Evolutionary conservation across 2,888 invertebrate genomes (phyloP).

Genomic region (Colostygia pectinataria): DNA sequence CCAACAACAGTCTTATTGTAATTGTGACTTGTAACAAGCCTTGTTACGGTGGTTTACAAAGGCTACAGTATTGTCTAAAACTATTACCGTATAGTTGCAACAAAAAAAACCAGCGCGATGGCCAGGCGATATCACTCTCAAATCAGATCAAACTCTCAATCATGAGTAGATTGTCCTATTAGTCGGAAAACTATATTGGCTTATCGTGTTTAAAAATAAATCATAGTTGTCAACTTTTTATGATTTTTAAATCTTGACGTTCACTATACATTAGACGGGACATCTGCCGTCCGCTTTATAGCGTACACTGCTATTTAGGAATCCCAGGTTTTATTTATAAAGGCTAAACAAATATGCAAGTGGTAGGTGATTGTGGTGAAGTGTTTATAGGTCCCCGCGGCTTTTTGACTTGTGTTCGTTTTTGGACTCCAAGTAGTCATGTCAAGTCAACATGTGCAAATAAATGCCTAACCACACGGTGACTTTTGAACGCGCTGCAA

Average conservation of each 20-base stretch:
- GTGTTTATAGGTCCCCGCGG: conserved; percentile 25
- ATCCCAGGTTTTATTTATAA: conserved; percentile 47
- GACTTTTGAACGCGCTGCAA: too few species aligned
- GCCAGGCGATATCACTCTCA: too few species aligned
- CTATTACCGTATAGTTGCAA: not conserved
- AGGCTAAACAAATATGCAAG: conserved; percentile 49
- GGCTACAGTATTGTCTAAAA: conserved; percentile 31
- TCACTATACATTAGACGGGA: too few species aligned
- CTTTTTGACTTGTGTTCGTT: conserved; percentile 11
- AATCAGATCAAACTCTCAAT: too few species aligned
- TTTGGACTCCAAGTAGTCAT: conserved; percentile 7
- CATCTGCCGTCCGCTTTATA: too few species aligned
- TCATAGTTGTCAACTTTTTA: too few species aligned
- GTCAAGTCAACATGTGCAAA: not conserved
- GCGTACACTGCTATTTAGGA: not conserved
- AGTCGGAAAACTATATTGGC: too few species aligned
- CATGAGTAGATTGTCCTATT: too few species aligned
- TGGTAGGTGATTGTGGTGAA: conserved; percentile 27
- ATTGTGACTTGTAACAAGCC: conserved; percentile 67
- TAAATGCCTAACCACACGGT: too few species aligned
- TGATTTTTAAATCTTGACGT: too few species aligned
- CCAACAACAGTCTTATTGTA: conserved; percentile 64
- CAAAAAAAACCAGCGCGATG: too few species aligned
- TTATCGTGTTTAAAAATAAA: too few species aligned
- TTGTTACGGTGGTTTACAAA: conserved; percentile 61